Base-by-base conservation (phyloP, 2,797 vertebrate species). In the Hyperoplus lanceolatus region DNA sequence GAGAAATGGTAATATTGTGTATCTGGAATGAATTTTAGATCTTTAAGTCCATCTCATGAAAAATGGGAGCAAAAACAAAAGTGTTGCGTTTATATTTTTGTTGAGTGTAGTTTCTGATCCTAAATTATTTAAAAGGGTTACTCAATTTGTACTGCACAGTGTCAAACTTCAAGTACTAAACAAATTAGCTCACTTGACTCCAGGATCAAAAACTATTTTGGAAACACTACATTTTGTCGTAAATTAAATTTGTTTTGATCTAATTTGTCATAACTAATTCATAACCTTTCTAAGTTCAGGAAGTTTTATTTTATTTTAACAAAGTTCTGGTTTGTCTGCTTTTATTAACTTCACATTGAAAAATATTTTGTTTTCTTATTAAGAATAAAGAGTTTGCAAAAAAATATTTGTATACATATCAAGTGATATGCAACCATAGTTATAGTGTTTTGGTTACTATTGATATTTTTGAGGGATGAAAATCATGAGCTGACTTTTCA, bases 401-500 rank as follows among this genome's bases (percentile, higher is more conserved):
- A 8, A 59, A 41, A 12, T 43, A 70, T 36, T 5, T 49, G 13
- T 55, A 36, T 8, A 42, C 54, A 43, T 41, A 2, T 57, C 0
- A 39, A 14, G 48, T 36, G 46, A 45, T 11, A 1, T 29, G 29
- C 29, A 29, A 29, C 29, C 29, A 29, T 29, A 29, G 29, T 29
- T 29, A 29, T 29, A 29, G 29, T 29, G 8, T 46, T 71, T 51
- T 45, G 1, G 4, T 18, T 14, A 41, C 51, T 55, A 16, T 73
- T 59, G 54, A 1, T 18, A 15, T 38, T 9, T 42, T 60, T 66
- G 14, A 46, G 8, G 5, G 4, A 45, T 1, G 29, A 29, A 13
- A 63, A 56, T 60, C 6, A 49, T 8, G 4, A n/a, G 70, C 39
- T 75, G 15, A 84, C 53, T 54, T 68, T 53, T 8, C 9, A 87